These are phyloP conservation scores for Alcedo atthis DNA, from an alignment of 2,797 vertebrate genomes.

Conservation along the genomic window DNA sequence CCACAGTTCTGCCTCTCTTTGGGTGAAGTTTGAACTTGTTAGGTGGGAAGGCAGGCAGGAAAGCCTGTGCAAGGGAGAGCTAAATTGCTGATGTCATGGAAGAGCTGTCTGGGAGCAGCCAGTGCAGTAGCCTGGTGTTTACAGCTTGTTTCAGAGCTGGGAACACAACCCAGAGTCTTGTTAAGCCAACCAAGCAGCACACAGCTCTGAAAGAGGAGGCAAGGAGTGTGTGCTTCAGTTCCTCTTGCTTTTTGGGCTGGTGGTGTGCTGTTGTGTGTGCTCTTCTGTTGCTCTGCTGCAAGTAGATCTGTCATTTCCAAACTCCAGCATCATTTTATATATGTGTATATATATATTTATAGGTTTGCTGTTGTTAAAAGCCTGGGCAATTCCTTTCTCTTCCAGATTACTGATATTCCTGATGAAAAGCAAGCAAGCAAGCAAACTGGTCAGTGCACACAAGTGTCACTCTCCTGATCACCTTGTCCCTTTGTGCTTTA, in stretches of 20 bases:
- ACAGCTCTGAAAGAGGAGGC: background rate
- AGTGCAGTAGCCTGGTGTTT: background rate
- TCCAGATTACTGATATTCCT: background rate
- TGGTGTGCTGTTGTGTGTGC: background rate
- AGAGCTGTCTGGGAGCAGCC: background rate
- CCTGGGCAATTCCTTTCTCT: background rate
- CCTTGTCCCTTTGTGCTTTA: background rate
- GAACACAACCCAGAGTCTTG: background rate
- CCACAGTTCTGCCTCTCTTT: background rate
- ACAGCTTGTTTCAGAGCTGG: background rate
- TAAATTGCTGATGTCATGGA: rapidly evolving
- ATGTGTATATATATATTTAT: too few relatives aligned
- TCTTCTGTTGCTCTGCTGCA: background rate
- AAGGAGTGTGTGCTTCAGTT: background rate
- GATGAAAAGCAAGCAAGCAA: background rate
- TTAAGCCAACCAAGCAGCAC: rapidly evolving
- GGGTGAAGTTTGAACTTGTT: background rate
- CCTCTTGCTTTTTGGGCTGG: background rate
- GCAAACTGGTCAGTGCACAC: background rate
- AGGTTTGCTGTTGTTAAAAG: background rate
- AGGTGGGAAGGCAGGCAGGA: background rate
- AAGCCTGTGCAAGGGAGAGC: background rate
- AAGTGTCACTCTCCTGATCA: background rate
- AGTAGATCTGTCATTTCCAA: background rate
- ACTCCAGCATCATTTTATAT: background rate